Evolutionary conservation across 1,140 invertebrate genomes (phyloP), one percentile per base, ranked within the genome.

Genomic region (Sitodiplosis mosellana): DNA sequence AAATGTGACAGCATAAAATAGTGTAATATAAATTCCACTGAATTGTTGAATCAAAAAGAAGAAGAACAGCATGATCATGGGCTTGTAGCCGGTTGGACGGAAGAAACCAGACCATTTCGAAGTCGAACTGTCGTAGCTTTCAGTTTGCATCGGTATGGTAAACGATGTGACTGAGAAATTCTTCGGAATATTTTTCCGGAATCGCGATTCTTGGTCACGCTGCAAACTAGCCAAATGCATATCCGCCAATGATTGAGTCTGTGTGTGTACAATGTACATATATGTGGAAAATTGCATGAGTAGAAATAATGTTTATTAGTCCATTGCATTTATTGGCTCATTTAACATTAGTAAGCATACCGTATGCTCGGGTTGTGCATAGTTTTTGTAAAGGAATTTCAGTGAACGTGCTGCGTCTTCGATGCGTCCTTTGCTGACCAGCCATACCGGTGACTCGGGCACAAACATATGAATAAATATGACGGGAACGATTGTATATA

Each of bases 1-100:
- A 58, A 73, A 76, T 36, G 73, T 74, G n/a, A 80, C 74, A 0
- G 78, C 73, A 54, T 80, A 81, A 53, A 81, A 82, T 22, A 82
- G 67, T 11, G 79, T 75, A 2, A 78, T 76, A 56, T 82, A 77
- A 54, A 79, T 72, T 33, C 76, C 76, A 34, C 69, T 68, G 45
- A 74, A 71, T 53, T 78, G 74, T 56, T 79, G 76, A 48, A 78
- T 73, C 7, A 70, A 60, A 51, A 79, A 78, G 3, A 78, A 59
- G 0, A 67, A 54, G 14, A 72, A 59, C 5, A 77, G 59, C 48
- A 78, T 69, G 2, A 69, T 37, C 52, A 76, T 59, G 0, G 76
- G 75, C 54, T 77, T 77, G 59, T 71, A 74, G 17, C 72, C 72
- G 3, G 70, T 75, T 8, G 75, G 73, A 48, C 69, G 67, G 0